These are phyloP conservation scores for Neria commutata DNA, from an alignment of 2,888 invertebrate species.

Conservation along the genomic window DNA sequence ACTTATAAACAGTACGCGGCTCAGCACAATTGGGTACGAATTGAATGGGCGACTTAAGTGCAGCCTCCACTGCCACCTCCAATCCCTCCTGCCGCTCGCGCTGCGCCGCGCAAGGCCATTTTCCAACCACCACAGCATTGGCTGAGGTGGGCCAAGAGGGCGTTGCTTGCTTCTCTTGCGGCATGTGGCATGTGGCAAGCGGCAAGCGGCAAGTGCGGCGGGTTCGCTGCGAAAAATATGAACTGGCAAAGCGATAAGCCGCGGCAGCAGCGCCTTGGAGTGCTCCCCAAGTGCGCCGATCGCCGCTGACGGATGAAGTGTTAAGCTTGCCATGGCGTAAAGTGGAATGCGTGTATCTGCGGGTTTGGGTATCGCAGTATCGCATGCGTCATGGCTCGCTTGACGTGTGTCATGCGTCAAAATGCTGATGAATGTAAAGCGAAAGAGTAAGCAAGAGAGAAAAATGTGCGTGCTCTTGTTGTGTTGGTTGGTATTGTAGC, in stretches of 20 bases:
- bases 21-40: constrained; percentile 19
- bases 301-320: neutral
- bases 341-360: neutral
- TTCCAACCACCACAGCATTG: constrained; percentile 10
- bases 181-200: too few relatives aligned
- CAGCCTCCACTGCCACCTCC: constrained; percentile 13
- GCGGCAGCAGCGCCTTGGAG: neutral
- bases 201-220: too few relatives aligned
- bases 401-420: constrained; percentile 33
- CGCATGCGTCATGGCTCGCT: constrained; percentile 38
- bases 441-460: neutral
- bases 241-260: neutral
- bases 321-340: neutral
- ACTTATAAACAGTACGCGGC: neutral
- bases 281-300: too few relatives aligned
- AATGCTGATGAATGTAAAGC: constrained; percentile 22
- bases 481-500: constrained; percentile 11
- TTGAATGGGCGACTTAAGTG: constrained; percentile 28
- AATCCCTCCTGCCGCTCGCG: constrained; percentile 4
- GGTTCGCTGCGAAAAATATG: too few relatives aligned
- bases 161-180: constrained; percentile 24
- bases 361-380: constrained; percentile 3
- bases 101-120: constrained; percentile 16
- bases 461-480: neutral
- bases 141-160: constrained; percentile 38